These are phyloP conservation scores for Crocodylus rhombifer DNA, from an alignment of 2,797 vertebrate genomes.

Conservation along the genomic window DNA sequence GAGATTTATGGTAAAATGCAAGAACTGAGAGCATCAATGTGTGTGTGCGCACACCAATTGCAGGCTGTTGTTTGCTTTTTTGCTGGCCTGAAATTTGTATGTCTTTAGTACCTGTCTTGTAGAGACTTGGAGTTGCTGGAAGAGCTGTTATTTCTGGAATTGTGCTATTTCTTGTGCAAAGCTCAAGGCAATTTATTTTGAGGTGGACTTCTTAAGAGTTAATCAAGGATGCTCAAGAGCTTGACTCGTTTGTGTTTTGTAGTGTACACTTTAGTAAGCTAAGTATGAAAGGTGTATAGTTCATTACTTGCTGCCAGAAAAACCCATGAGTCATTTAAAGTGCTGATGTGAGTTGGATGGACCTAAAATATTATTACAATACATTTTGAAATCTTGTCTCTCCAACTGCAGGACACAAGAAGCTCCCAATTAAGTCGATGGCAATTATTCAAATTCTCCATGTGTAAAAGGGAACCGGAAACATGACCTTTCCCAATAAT, in stretches of 20 bases:
- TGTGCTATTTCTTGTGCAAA: no score
- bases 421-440: not conserved
- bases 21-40: not conserved
- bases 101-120: slow-evolving; percentile 2
- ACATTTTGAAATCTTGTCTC: not conserved
- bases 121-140: not conserved
- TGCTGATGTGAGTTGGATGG: not conserved
- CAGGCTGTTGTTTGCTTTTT: not conserved
- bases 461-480: not conserved
- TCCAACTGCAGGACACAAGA: not conserved
- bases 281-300: not conserved
- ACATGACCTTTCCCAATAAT: not conserved
- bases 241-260: not conserved
- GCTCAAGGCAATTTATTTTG: not conserved
- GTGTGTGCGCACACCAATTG: not conserved
- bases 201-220: not conserved
- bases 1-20: not conserved
- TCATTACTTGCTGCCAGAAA: not conserved
- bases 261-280: not conserved
- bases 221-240: not conserved
- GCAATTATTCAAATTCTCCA: not conserved
- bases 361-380: not conserved
- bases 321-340: not conserved
- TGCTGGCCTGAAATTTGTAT: not conserved
- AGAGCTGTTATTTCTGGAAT: not conserved